Evolutionary conservation across 2,888 invertebrate genomes (phyloP), one percentile per base, ranked within the genome.

Genomic region (Yponomeuta plumbellus): DNA sequence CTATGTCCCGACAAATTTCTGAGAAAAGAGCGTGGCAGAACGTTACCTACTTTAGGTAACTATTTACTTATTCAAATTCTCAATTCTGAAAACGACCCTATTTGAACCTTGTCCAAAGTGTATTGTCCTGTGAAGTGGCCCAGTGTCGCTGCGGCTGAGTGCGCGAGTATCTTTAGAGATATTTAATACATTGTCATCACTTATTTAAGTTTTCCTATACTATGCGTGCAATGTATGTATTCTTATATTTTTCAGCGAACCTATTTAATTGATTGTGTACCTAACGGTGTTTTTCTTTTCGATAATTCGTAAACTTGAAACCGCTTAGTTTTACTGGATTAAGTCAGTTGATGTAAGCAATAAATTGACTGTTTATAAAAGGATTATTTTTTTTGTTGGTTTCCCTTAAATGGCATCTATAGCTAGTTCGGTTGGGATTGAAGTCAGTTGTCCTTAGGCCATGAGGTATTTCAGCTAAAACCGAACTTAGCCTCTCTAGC

Each of bases 321-420:
- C 20, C 22, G 63, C 63, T 63, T 21, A 59, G 21, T 59, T 63
- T 40, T 63, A 11, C 40, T 44, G 39, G 40, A 17, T 17, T 61
- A 63, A 44, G 63, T 63, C 74, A 80, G 80, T 81, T 81, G 70
- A 76, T 83, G 78, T 83, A 85, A 88, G 85, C 84, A 88, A 86
- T 88, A 88, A 70, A 88, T 79, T 80, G 76, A 83, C 77, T 88
- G 86, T 87, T 87, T 86, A 85, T 84, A 66, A 76, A 76, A 52
- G 71, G 3, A 77, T 3, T 63, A 1, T 56, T 67, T 81, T 81
- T 82, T 74, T 79, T 81, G 82, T 21, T 44, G n/a, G n/a, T 66
- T 63, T 52, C 4, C 44, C 5, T 52, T 52, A 44, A 44, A 13
- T 13, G 26, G 26, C 26, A 5, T 26, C 26, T 26, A 26, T 26